Evolutionary conservation across 2,888 invertebrate genomes (phyloP), one percentile per base, ranked within the genome.

Genomic region (Eumacrocentrus americanus): DNA sequence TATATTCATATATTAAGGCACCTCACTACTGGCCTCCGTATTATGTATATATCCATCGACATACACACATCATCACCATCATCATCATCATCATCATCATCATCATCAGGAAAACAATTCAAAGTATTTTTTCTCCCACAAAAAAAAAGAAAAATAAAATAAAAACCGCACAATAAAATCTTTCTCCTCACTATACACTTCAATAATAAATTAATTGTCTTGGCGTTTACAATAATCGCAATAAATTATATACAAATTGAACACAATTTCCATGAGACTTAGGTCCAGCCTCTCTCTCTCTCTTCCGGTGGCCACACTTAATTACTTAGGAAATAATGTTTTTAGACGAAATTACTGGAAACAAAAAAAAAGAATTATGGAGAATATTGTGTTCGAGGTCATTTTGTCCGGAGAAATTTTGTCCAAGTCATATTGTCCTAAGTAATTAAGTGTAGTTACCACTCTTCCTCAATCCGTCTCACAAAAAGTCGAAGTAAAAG

Each of bases 11-110:
- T 75, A 73, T 73, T 69, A 73, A 73, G 72, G 70, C 72, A 73
- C 73, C 68, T 67, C 67, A 72, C 72, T 76, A 77, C 78, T 77
- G 77, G 77, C 79, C 77, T 70, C 68, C 70, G 67, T 71, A 65
- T 64, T 69, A 70, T 71, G 63, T 69, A 69, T 67, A 68, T 67
- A 61, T 66, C 55, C 60, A 58, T 65, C 55, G 55, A 58, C n/a
- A n/a, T n/a, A 51, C 64, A 57, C 44, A 62, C 57, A 34, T 52
- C 48, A 61, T 56, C 62, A 61, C 60, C 58, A 56, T 57, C 58
- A 59, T 38, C 51, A 62, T 59, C 29, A 51, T 54, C n/a, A 40
- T 40, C 46, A 40, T 56, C 44, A 42, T 42, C 9, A 25, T 35
- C 2, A 29, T n/a, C n/a, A n/a, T n/a, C n/a, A 34, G 29, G 20